A percentile compares a stretch with the other conserved stretches of the same genome.
Conservation (phyloP, 2,888 invertebrate genomes). For the Chrysolina haemoptera region DNA sequence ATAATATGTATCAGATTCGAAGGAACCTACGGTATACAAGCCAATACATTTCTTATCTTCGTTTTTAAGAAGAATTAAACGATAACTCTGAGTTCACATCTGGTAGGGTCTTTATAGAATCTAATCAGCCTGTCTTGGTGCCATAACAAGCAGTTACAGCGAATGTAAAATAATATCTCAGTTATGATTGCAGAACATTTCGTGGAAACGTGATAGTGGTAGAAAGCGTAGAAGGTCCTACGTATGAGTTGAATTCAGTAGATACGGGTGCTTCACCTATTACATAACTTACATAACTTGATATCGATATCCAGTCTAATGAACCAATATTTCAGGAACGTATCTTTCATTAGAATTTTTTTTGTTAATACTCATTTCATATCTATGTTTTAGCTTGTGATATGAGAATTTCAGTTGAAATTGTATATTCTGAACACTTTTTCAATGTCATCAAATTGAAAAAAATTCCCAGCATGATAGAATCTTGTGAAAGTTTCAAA, state of each 20-base stretch:
- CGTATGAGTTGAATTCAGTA: slow-evolving; percentile 12
- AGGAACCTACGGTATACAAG: not conserved
- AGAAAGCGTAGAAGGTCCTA: slow-evolving; percentile 42
- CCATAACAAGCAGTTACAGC: slow-evolving; percentile 51
- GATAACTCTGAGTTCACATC: slow-evolving; percentile 15
- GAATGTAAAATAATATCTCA: slow-evolving; percentile 58
- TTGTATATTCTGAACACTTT: no score
- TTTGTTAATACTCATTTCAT: not conserved
- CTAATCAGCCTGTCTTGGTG: slow-evolving; percentile 15
- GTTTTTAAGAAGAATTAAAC: no score
- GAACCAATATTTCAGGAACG: not conserved
- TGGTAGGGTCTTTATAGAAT: slow-evolving; percentile 20
- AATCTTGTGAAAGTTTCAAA: no score
- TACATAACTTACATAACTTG: not conserved
- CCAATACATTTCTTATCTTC: not conserved
- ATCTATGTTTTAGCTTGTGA: no score
- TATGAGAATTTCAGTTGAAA: no score
- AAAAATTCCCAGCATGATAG: no score
- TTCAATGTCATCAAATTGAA: no score
- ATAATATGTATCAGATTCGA: not conserved
- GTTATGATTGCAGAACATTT: slow-evolving; percentile 58
- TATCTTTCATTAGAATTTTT: not conserved
- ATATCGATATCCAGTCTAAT: not conserved
- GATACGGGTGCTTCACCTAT: not conserved
- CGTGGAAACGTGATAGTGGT: slow-evolving; percentile 54